A percentile compares a stretch with the other conserved stretches of the same genome.
Evolutionary conservation across 2,888 invertebrate genomes (phyloP).

Genomic region (Lithosia quadra): DNA sequence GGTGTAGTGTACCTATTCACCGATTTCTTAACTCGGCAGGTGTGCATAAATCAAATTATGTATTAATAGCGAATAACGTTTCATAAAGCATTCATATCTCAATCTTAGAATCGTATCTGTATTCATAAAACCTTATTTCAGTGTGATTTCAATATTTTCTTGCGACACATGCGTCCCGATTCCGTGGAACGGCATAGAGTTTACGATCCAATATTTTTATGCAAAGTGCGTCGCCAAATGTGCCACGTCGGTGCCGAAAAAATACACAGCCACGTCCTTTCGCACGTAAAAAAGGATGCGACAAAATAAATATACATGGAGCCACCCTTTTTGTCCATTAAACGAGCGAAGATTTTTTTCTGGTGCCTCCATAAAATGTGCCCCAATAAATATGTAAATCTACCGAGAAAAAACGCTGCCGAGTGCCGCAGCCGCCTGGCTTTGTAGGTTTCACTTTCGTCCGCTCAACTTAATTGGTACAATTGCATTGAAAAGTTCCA

Average conservation of each 20-base stretch:
- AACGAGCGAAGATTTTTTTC: slow-evolving; percentile 82
- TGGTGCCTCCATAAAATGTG: slow-evolving; percentile 84
- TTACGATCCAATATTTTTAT: slow-evolving; percentile 86
- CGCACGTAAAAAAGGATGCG: slow-evolving; percentile 86
- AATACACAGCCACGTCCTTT: slow-evolving; percentile 81
- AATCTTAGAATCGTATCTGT: slow-evolving; percentile 69
- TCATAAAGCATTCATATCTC: slow-evolving; percentile 70
- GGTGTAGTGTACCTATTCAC: slow-evolving; percentile 15
- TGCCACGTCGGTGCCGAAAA: slow-evolving; percentile 78
- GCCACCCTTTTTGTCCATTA: slow-evolving; percentile 87
- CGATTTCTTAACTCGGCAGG: slow-evolving; percentile 52
- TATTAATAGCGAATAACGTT: slow-evolving; percentile 56
- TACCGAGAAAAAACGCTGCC: slow-evolving; percentile 74
- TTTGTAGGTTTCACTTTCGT: slow-evolving; percentile 83
- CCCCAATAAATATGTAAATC: slow-evolving; percentile 87
- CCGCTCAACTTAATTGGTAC: slow-evolving; percentile 79
- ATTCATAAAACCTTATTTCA: slow-evolving; percentile 77
- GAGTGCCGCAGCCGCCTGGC: slow-evolving; percentile 63
- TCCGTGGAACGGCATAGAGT: slow-evolving; percentile 73
- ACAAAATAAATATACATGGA: slow-evolving; percentile 86
- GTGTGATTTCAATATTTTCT: slow-evolving; percentile 75
- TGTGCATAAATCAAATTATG: slow-evolving; percentile 59
- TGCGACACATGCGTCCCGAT: slow-evolving; percentile 77
- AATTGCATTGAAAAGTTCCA: slow-evolving; percentile 71
- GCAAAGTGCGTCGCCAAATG: slow-evolving; percentile 86